Percentiles rank a stretch among this genome's conserved stretches.
These are phyloP conservation scores for Troglohyphantes excavatus DNA, from an alignment of 2,888 invertebrate genomes.

Conservation along the genomic window DNA sequence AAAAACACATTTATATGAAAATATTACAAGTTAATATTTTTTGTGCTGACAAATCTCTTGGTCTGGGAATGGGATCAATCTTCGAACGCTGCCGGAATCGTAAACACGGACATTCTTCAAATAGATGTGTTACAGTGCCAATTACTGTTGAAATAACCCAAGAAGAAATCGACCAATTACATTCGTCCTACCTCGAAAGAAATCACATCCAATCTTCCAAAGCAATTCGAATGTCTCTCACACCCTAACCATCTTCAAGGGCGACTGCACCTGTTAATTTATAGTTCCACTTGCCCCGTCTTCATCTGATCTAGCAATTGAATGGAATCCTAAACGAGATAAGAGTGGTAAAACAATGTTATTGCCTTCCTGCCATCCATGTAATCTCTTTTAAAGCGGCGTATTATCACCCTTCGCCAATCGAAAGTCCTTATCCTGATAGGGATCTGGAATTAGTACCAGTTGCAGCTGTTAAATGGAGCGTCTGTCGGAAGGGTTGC, in stretches of 20 bases:
- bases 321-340: neutral
- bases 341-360: neutral
- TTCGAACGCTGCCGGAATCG: too few species aligned
- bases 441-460: conserved; percentile 11
- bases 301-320: neutral
- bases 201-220: neutral
- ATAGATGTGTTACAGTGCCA: too few species aligned
- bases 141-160: too few species aligned
- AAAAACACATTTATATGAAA: too few species aligned
- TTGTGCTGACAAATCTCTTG: too few species aligned
- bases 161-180: too few species aligned
- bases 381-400: conserved; percentile 23
- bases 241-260: neutral
- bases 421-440: conserved; percentile 47
- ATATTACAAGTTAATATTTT: too few species aligned
- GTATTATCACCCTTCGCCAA: conserved; percentile 18
- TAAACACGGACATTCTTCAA: too few species aligned
- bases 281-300: neutral
- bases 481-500: conserved; percentile 10
- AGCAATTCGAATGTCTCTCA: neutral
- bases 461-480: neutral
- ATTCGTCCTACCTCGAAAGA: too few species aligned
- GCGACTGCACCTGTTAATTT: neutral
- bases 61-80: too few species aligned
- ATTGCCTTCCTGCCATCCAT: neutral